Conservation (phyloP, 2,888 invertebrate genomes). For the Xylocampa areola region DNA sequence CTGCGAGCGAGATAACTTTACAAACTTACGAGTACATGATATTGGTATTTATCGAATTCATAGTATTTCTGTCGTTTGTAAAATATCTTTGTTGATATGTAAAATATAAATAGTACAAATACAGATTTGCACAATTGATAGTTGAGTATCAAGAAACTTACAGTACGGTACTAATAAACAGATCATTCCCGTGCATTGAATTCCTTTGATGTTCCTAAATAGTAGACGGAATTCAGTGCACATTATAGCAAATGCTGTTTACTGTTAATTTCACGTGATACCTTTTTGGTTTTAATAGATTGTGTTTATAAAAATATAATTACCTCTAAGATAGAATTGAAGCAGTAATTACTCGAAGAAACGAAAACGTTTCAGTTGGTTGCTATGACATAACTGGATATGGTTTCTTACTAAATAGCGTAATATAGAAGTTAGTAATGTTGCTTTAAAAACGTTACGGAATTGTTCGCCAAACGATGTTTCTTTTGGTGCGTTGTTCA, state of each 20-base stretch:
- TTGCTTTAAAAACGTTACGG: constrained; percentile 33
- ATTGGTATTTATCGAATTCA: constrained; percentile 30
- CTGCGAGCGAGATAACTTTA: constrained; percentile 40
- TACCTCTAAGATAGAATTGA: too few relatives aligned
- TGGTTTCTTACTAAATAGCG: constrained; percentile 43
- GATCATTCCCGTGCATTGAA: constrained; percentile 25
- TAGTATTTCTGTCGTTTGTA: constrained; percentile 12
- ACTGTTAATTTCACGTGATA: constrained; percentile 14
- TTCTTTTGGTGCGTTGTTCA: constrained; percentile 43
- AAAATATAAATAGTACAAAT: constrained; percentile 40
- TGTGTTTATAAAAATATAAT: too few relatives aligned
- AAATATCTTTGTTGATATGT: constrained; percentile 28
- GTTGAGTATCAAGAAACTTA: constrained; percentile 15
- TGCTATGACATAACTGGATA: too few relatives aligned
- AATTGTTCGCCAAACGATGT: constrained; percentile 50
- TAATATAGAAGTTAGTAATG: constrained; percentile 15
- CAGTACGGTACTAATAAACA: constrained; percentile 11
- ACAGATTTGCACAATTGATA: constrained; percentile 39
- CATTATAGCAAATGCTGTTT: constrained; percentile 8
- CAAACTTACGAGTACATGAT: constrained; percentile 34
- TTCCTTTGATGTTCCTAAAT: constrained; percentile 41
- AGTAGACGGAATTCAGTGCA: constrained; percentile 27
- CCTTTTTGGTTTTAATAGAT: constrained; percentile 6
- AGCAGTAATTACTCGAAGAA: constrained; percentile 16
- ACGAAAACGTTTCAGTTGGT: constrained; percentile 2